Evolutionary conservation across 2,888 invertebrate species (phyloP), one percentile per base, ranked within the genome.

Genomic region (Eretmocerus hayati): DNA sequence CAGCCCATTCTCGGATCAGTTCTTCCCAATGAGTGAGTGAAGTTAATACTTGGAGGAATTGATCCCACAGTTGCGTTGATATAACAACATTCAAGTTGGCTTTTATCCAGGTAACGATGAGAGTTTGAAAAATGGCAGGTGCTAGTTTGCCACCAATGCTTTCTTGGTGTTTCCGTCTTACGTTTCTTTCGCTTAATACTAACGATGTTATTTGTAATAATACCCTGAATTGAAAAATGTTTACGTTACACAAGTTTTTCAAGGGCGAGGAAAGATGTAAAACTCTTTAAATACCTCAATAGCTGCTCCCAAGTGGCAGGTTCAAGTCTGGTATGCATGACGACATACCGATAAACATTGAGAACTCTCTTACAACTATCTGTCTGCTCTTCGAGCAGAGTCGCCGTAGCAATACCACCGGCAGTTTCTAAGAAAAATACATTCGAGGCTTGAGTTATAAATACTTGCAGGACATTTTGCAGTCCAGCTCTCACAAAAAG

Each of bases 71-170:
- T 62, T 90, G 86, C 5, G 85, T 79, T 48, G 88, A 85, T 51
- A 96, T 90, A 4, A 87, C 83, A 5, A 95, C 94, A 70, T 94
- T 93, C 59, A 96, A 78, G 73, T 95, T 95, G 1, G 95, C 96
- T 64, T 94, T 91, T 60, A 96, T 95, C 95, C 96, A 96, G 3
- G 95, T 95, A 55, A 96, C 94, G 58, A 96, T 93, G 41, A 96
- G 75, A 1, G 96, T 96, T 80, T 96, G 87, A 62, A 90, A 88
- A 58, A 90, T 80, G 0, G 90, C 90, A 19, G 88, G 88, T 5
- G 90, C 90, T 53, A 91, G 74, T 64, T 86, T 87, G 23, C 87
- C 87, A 32, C 87, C 87, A 47, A 78, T 74, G 42, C 63, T 68
- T 48, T 71, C 84, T 58, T 84, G 84, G 58, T 83, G 79, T 69